phyloP scores from a whole-genome alignment of 2,113 vertebrate species.

The Otis tarda region DNA sequence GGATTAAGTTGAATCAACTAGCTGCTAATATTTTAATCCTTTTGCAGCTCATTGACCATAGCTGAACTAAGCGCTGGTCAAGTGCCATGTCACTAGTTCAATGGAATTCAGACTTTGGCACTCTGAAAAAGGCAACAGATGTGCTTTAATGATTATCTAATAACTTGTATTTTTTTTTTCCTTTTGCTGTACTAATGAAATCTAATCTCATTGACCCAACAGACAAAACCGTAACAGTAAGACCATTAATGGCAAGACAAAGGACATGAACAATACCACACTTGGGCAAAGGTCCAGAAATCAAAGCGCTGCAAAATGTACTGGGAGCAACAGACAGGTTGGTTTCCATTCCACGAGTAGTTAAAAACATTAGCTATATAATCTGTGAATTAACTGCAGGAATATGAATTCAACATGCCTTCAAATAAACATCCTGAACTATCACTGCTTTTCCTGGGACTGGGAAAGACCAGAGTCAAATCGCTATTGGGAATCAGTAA shows the following conservation, averaged over 20 bases:
- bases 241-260: slow-evolving; percentile 53
- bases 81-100: slow-evolving; percentile 63
- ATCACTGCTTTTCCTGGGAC: neutral
- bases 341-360: neutral
- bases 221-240: slow-evolving; percentile 30
- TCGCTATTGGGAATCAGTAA: neutral
- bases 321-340: neutral
- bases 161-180: slow-evolving; percentile 11
- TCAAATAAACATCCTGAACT: neutral
- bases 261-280: neutral
- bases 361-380: neutral
- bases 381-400: neutral
- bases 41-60: slow-evolving; percentile 64
- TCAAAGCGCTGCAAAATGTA: neutral
- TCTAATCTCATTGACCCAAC: slow-evolving; percentile 51
- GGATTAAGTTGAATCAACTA: slow-evolving; percentile 16
- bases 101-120: slow-evolving; percentile 70
- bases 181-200: slow-evolving; percentile 55
- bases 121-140: slow-evolving; percentile 55
- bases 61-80: slow-evolving; percentile 61
- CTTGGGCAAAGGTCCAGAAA: neutral
- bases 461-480: neutral
- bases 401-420: neutral
- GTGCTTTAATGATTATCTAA: slow-evolving; percentile 65
- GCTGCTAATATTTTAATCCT: slow-evolving; percentile 58